Percentiles rank a stretch among this genome's conserved stretches.
These are phyloP conservation scores for Saturnia pavonia DNA, from an alignment of 2,888 invertebrate species.

Conservation along the genomic window DNA sequence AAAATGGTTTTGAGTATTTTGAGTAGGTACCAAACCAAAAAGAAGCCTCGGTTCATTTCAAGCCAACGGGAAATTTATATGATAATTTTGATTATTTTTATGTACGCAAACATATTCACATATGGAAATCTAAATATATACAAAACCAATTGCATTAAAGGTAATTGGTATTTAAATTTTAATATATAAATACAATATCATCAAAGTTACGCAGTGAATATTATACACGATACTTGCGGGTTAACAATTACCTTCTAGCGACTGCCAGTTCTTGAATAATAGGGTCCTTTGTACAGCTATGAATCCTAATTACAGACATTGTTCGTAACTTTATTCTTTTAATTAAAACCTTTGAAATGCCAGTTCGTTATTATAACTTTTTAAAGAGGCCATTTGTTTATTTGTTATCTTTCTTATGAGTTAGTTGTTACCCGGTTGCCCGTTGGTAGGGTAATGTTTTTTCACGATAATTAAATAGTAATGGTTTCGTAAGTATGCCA, in stretches of 20 bases:
- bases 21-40: too few relatives aligned
- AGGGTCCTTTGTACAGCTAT: slow-evolving; percentile 10
- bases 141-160: too few relatives aligned
- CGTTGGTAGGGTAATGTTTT: too few relatives aligned
- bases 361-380: slow-evolving; percentile 4
- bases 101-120: too few relatives aligned
- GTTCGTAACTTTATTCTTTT: slow-evolving; percentile 7
- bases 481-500: too few relatives aligned
- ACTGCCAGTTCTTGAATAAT: slow-evolving; percentile 1
- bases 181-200: neutral
- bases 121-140: too few relatives aligned
- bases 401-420: neutral
- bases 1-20: too few relatives aligned
- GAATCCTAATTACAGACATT: slow-evolving; percentile 8
- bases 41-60: too few relatives aligned
- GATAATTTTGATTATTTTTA: too few relatives aligned
- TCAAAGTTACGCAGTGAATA: neutral
- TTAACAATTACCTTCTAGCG: neutral
- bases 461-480: too few relatives aligned
- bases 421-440: neutral
- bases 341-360: slow-evolving; percentile 1
- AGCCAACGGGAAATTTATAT: too few relatives aligned
- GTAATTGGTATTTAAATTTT: too few relatives aligned
- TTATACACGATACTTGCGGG: neutral
- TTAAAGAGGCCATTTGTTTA: neutral